phyloP scores from a whole-genome alignment of 2,888 invertebrate species.

The Boloria euphrosyne region DNA sequence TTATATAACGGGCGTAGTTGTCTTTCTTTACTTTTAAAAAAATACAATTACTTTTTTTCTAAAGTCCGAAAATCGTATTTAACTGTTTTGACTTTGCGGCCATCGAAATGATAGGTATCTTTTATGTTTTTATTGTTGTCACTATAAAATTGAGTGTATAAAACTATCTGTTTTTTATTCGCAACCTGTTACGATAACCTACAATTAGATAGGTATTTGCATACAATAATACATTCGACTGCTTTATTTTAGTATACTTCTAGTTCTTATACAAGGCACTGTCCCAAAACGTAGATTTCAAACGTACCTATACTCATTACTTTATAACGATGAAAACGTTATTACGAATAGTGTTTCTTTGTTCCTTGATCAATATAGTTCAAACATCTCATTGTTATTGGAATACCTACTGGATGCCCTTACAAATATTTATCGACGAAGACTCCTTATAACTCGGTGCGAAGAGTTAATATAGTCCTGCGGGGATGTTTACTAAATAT shows the following conservation, averaged over 20 bases:
- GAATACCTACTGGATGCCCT: slow-evolving; percentile 71
- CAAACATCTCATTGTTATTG: slow-evolving; percentile 61
- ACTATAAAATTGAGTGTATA: slow-evolving; percentile 18
- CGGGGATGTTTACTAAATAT: too few relatives aligned
- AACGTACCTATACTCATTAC: not conserved
- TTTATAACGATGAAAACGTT: slow-evolving; percentile 42
- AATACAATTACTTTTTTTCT: too few relatives aligned
- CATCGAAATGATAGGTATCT: not conserved
- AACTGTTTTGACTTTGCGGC: too few relatives aligned
- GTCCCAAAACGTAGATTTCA: not conserved
- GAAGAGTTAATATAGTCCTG: too few relatives aligned
- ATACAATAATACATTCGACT: slow-evolving; percentile 9
- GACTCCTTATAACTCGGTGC: slow-evolving; percentile 62
- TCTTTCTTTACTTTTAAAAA: too few relatives aligned
- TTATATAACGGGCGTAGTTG: too few relatives aligned
- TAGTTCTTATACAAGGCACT: slow-evolving; percentile 15
- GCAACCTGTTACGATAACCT: slow-evolving; percentile 29
- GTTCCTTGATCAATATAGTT: slow-evolving; percentile 11
- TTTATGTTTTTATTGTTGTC: slow-evolving; percentile 9
- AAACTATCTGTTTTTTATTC: slow-evolving; percentile 18
- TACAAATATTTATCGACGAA: slow-evolving; percentile 65
- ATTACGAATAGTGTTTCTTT: slow-evolving; percentile 29
- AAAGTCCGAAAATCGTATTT: too few relatives aligned
- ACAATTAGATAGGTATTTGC: slow-evolving; percentile 3
- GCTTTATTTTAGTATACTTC: slow-evolving; percentile 20